Evolutionary conservation across 2,888 invertebrate genomes (phyloP), one percentile per base, ranked within the genome.

Genomic region (Rhagophthalmus giganteus): DNA sequence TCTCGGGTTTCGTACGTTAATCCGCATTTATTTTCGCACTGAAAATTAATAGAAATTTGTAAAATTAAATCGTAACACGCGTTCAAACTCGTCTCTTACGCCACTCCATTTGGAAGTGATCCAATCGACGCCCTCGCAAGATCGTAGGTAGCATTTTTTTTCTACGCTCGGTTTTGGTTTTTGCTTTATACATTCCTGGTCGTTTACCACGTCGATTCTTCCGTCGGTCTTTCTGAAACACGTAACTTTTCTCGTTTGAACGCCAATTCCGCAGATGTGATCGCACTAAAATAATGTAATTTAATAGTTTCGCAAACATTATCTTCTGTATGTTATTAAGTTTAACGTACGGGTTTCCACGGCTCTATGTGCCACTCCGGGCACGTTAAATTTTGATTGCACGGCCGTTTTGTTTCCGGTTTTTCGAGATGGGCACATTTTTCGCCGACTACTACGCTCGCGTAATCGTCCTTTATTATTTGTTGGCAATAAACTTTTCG

Each of bases 51-150:
- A 3, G 31, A 38, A 49, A 31, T n/a, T n/a, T n/a, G n/a, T n/a
- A 39, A 32, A 39, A 7, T 26, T 16, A 20, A 34, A 9, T 24
- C 10, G 9, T 10, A 47, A 10, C 8, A 15, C n/a, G 34, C 5
- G 6, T 30, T 20, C 7, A 10, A 27, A 11, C 26, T 2, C 20
- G 30, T 30, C 24, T 76, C 84, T 83, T 76, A 95, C 95, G 62
- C 93, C 91, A 61, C 84, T 83, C 95, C 95, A 96, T 28, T 87
- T 84, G 0, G 92, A 86, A 4, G 85, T 76, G 39, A 94, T 83
- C 94, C 94, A 96, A 71, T 94, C 94, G 6, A 94, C 86, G 2
- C 94, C 95, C 50, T 89, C 90, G 68, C 95, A 96, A 0, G 94
- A 91, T 34, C 88, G 78, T 65, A 90, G 59, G 60, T 84, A 79